Evolutionary conservation across 2,113 vertebrate genomes (phyloP), one percentile per base, ranked within the genome.

Genomic region (Peromyscus leucopus): DNA sequence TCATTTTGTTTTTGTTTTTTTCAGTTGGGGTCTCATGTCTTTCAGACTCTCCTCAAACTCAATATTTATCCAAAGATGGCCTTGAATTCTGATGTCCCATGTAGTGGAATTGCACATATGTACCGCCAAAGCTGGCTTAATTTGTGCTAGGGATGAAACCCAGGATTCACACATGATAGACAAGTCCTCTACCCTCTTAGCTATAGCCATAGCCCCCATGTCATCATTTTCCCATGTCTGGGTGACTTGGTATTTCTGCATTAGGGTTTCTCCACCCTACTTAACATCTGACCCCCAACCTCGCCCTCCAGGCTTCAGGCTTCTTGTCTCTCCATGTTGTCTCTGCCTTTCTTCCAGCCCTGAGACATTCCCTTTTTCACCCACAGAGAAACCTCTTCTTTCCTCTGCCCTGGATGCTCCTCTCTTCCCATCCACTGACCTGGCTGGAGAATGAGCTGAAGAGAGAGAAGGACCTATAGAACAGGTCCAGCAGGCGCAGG

Each of bases 401-500:
- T 51, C 5, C 28, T 48, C 11, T 3, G 0, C 33, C 42, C 6
- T 5, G n/a, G 26, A 85, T 3, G 16, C 16, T 28, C 12, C 8
- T 3, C 42, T 33, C 5, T 7, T 26, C 6, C 98, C 97, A 97
- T 5, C 5, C 98, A 83, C 76, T 92, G 16, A 97, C 95, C 97
- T 97, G 97, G 3, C 82, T 28, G 78, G 97, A 97, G 1, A 95
- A 42, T 2, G 91, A 95, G 80, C 97, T 96, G 5, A 93, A 0
- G 7, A 92, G 69, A 5, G 9, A 7, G 8, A 96, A 71, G 1
- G 5, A 65, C 3, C 96, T 31, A 1, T 57, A 96, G 28, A 98
- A 48, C 42, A 96, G 65, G 12, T 46, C 22, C 51, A 98, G 55
- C 11, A 98, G 36, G 1, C 0, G 0, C 63, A 75, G 69, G 83